Evolutionary conservation across 1,140 invertebrate species (phyloP), one percentile per base, ranked within the genome.

Genomic region (Cephus cinctus): DNA sequence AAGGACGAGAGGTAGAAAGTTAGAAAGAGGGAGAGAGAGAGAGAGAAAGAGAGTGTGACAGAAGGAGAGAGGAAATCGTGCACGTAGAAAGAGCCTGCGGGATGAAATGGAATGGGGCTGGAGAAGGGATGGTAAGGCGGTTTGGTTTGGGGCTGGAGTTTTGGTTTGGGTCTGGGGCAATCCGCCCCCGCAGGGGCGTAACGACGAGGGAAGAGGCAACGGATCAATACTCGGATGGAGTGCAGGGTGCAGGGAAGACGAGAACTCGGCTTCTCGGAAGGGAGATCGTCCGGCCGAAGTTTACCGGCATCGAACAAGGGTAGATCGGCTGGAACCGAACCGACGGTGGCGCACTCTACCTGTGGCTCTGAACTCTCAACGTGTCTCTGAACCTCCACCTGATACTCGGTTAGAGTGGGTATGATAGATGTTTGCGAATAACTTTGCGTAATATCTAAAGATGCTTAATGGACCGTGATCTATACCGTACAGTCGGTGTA

Each of bases 201-300:
- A 44, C 48, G 43, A 50, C 48, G 41, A 14, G 47, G 39, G 48
- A 48, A 42, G 48, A 39, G 32, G 42, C 14, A 42, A 22, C 30
- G 41, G 48, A 50, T 50, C 48, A 50, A 50, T 50, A 50, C 48
- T 50, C 25, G 47, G 23, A 19, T n/a, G n/a, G n/a, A n/a, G n/a
- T n/a, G n/a, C n/a, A n/a, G n/a, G n/a, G n/a, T n/a, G n/a, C n/a
- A n/a, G n/a, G n/a, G n/a, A n/a, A n/a, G n/a, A n/a, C n/a, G n/a
- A n/a, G n/a, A n/a, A n/a, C n/a, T n/a, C n/a, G n/a, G n/a, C n/a
- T n/a, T n/a, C n/a, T n/a, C n/a, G n/a, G n/a, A n/a, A n/a, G n/a
- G n/a, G n/a, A n/a, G n/a, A n/a, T n/a, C n/a, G n/a, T n/a, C n/a
- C n/a, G n/a, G n/a, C n/a, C 25, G 5, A 6, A 27, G 12, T 21